These are phyloP conservation scores for Picathartes gymnocephalus DNA, from an alignment of 2,113 vertebrate species.

Conservation along the genomic window DNA sequence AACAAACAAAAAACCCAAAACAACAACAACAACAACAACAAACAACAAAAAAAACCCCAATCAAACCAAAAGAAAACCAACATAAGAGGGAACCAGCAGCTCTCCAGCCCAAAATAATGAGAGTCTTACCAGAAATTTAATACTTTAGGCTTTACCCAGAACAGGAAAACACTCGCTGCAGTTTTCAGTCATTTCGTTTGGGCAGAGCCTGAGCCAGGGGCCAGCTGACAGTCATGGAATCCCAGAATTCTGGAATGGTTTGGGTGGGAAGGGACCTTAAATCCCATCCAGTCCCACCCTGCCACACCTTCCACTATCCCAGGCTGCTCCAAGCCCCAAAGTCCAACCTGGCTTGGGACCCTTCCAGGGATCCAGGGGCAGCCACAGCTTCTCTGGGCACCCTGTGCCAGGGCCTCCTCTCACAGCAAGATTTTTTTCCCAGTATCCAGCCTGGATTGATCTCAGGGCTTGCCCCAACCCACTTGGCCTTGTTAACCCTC, in stretches of 20 bases:
- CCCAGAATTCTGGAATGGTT: background rate
- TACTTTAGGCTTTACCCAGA: background rate
- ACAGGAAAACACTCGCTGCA: background rate
- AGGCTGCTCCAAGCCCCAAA: background rate
- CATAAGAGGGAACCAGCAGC: background rate
- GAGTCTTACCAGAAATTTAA: background rate
- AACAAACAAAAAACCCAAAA: no score
- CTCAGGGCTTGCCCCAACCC: background rate
- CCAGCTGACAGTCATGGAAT: background rate
- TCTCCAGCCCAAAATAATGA: background rate
- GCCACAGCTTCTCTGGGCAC: background rate
- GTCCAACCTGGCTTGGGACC: background rate
- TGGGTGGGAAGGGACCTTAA: background rate
- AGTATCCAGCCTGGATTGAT: background rate
- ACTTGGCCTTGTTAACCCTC: background rate
- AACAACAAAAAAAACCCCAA: no score
- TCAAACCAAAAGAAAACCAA: no score
- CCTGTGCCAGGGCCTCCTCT: background rate
- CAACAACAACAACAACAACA: no score
- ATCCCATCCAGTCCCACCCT: background rate
- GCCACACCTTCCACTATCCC: background rate
- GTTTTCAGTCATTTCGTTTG: background rate
- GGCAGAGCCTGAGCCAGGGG: background rate
- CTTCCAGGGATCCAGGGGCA: background rate
- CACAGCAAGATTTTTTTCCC: background rate